Conservation (phyloP, 2,797 vertebrate genomes). For the Triplophysa bombifrons region DNA sequence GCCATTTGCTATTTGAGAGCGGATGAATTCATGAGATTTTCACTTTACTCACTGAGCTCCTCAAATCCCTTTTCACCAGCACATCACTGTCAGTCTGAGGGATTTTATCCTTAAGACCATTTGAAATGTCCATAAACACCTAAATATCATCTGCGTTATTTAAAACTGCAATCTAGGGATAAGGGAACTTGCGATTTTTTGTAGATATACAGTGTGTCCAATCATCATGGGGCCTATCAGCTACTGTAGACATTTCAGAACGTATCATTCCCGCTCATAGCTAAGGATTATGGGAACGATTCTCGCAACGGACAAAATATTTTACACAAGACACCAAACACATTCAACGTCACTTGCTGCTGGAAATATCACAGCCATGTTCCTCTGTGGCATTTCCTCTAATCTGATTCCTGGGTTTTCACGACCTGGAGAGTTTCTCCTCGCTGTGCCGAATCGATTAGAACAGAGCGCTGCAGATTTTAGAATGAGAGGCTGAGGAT, state of each 20-base stretch:
- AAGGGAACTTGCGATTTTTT: no score
- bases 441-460: background rate
- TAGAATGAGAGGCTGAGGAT: conserved; percentile 15
- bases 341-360: background rate
- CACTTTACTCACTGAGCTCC: background rate
- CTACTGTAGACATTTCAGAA: background rate
- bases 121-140: no score
- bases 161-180: no score
- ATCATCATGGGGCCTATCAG: no score
- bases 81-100: background rate
- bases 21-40: background rate
- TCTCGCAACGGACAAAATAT: conserved; percentile 4
- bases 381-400: background rate
- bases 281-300: background rate
- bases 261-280: background rate
- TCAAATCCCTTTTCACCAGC: background rate
- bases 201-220: no score
- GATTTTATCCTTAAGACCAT: no score
- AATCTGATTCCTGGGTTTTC: conserved; percentile 5
- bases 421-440: background rate
- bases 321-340: background rate
- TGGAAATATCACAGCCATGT: conserved; percentile 11
- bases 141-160: no score
- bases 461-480: background rate
- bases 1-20: conserved; percentile 7